phyloP scores from a whole-genome alignment of 2,113 vertebrate species.

The Corvus moneduloides region DNA sequence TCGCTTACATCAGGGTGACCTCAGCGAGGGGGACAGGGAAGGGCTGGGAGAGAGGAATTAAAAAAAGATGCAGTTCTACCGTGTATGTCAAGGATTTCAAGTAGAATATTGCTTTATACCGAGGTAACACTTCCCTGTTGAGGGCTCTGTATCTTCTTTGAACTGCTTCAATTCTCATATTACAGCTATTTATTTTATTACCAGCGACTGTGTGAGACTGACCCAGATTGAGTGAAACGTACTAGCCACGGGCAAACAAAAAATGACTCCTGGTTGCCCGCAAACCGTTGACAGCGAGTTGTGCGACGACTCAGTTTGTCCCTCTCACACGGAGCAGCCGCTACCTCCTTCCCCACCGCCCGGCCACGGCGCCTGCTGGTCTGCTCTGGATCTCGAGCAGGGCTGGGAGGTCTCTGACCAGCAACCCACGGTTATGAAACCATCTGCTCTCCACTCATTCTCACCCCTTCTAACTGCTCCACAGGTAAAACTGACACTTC shows the following conservation, averaged over 20 bases:
- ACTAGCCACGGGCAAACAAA: not conserved
- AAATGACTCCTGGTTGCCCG: not conserved
- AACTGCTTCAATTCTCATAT: not conserved
- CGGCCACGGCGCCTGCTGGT: accelerated
- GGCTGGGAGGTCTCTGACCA: not conserved
- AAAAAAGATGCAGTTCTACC: not conserved
- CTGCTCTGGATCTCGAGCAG: accelerated
- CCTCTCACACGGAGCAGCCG: accelerated
- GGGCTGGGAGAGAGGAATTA: not conserved
- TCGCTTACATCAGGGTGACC: not conserved
- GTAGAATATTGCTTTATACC: not conserved
- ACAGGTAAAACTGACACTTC: not conserved
- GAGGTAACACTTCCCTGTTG: not conserved
- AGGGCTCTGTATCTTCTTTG: not conserved
- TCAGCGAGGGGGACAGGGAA: not conserved
- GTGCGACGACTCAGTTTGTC: accelerated
- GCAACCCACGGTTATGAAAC: accelerated
- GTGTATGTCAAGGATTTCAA: not conserved
- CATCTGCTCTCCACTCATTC: not conserved
- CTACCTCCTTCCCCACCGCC: accelerated
- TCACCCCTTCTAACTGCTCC: not conserved
- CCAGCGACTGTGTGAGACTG: accelerated
- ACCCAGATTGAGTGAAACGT: not conserved
- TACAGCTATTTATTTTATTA: not conserved
- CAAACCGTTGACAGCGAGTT: accelerated